A percentile compares a stretch with the other conserved stretches of the same genome.
Evolutionary conservation across 2,113 vertebrate genomes (phyloP).

Genomic region (Notothenia coriiceps): DNA sequence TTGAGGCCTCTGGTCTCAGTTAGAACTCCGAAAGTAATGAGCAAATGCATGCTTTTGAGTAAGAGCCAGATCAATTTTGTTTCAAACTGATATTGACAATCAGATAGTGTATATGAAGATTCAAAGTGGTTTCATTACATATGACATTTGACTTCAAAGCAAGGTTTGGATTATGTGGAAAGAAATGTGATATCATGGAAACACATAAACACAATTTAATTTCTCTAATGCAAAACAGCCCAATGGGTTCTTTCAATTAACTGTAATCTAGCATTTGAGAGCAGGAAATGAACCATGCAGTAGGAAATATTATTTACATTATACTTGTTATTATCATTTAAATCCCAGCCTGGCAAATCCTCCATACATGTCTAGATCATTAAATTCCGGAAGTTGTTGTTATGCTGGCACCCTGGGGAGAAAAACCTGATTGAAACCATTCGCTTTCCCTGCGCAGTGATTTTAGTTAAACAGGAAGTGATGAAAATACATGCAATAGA

Average conservation of each 20-base stretch:
- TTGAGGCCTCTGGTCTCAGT: not conserved
- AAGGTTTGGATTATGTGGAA: not conserved
- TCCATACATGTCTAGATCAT: constrained; percentile 5
- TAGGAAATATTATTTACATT: not conserved
- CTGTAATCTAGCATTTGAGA: not conserved
- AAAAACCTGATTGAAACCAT: not conserved
- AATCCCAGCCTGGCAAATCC: not conserved
- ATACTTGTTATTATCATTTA: constrained; percentile 5
- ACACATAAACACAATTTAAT: not conserved
- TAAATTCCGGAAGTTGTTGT: not conserved
- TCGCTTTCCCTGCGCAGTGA: not conserved
- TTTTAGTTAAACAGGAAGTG: not conserved
- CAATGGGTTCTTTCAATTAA: not conserved
- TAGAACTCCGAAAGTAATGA: not conserved
- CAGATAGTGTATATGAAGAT: not conserved
- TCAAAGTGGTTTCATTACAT: not conserved
- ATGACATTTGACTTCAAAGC: not conserved
- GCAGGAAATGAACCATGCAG: not conserved
- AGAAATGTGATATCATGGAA: not conserved
- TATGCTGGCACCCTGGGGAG: not conserved
- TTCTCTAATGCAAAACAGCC: not conserved
- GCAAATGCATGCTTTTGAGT: not conserved
- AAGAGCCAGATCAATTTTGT: not conserved
- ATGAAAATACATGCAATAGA: not conserved
- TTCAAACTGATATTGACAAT: not conserved